phyloP scores from a whole-genome alignment of 2,113 vertebrate species.

The Oreochromis spilurus region DNA sequence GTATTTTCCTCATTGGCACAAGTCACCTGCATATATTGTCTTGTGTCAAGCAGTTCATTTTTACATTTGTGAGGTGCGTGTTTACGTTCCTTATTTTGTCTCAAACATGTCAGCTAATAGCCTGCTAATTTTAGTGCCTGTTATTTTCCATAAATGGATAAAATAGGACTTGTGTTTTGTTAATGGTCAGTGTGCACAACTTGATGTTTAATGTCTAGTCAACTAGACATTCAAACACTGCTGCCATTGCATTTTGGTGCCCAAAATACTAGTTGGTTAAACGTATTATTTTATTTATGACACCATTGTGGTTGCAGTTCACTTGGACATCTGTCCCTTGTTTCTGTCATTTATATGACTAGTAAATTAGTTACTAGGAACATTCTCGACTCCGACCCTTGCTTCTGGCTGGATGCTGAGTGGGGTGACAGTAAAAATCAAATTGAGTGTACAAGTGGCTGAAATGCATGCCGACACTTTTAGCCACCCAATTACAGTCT shows the following conservation, averaged over 20 bases:
- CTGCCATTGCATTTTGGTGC: background rate
- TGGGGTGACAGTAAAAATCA: background rate
- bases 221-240: background rate
- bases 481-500: background rate
- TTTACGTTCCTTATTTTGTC: background rate
- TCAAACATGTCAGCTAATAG: background rate
- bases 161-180: background rate
- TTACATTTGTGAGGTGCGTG: background rate
- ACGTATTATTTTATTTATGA: background rate
- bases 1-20: too few species aligned
- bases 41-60: background rate
- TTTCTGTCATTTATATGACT: background rate
- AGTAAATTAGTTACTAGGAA: background rate
- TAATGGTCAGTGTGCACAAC: background rate
- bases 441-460: background rate
- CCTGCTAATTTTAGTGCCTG: accelerated
- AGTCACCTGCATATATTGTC: background rate
- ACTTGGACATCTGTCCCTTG: background rate
- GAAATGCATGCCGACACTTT: background rate
- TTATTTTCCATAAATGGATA: accelerated
- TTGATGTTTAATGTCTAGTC: background rate
- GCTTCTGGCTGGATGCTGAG: background rate
- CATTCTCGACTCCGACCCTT: background rate
- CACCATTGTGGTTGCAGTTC: background rate
- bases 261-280: background rate